These are phyloP conservation scores for Phytoseiulus persimilis DNA, from an alignment of 2,888 invertebrate species.

Conservation along the genomic window DNA sequence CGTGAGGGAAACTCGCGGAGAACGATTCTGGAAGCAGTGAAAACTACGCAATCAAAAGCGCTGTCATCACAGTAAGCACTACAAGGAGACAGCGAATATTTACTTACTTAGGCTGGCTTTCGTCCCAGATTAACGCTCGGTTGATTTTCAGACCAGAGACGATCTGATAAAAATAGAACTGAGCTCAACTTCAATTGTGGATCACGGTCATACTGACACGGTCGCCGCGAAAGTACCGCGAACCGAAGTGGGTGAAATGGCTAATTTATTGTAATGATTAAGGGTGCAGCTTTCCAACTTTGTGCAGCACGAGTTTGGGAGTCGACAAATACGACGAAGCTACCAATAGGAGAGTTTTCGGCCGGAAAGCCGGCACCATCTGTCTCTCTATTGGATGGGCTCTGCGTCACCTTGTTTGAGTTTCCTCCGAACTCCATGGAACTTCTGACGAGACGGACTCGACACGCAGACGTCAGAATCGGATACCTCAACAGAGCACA, in stretches of 20 bases:
- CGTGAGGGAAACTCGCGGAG: no score
- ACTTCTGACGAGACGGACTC: background rate
- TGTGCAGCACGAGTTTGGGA: background rate
- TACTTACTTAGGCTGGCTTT: background rate
- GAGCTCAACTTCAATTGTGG: background rate
- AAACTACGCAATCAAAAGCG: background rate
- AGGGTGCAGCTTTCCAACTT: background rate
- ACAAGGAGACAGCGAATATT: background rate
- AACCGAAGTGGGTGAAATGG: background rate
- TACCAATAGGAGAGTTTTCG: background rate
- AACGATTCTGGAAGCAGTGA: background rate
- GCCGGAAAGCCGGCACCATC: background rate
- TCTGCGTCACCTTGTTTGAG: background rate
- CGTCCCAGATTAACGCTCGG: background rate
- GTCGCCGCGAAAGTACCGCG: background rate
- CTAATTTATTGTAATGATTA: background rate
- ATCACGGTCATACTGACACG: background rate
- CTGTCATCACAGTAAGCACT: background rate
- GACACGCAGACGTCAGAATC: background rate
- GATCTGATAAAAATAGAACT: background rate
- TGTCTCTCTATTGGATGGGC: background rate
- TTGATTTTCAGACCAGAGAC: background rate
- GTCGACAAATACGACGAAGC: background rate
- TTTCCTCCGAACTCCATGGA: background rate
- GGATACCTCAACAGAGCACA: no score